These are phyloP conservation scores for Pachyuromys duprasi DNA, from an alignment of 2,797 vertebrate species.

Conservation along the genomic window DNA sequence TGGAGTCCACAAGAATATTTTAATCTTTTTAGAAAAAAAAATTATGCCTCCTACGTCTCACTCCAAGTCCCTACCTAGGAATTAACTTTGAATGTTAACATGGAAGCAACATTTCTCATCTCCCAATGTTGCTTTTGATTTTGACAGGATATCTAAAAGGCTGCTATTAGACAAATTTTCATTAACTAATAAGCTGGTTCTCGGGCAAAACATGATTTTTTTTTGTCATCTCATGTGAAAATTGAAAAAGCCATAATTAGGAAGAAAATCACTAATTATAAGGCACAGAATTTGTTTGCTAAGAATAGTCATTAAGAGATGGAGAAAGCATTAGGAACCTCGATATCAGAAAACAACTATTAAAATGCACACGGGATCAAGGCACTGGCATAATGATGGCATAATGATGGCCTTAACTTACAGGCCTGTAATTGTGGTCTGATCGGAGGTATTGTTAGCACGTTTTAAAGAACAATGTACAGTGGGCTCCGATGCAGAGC, in stretches of 20 bases:
- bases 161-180: slow-evolving; percentile 74
- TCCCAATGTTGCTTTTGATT: slow-evolving; percentile 62
- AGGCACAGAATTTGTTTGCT: slow-evolving; percentile 73
- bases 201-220: slow-evolving; percentile 79
- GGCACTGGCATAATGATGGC: slow-evolving; percentile 36
- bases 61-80: slow-evolving; percentile 55
- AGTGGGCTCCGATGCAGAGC: not conserved
- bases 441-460: slow-evolving; percentile 41
- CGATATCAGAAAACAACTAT: slow-evolving; percentile 72
- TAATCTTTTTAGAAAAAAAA: slow-evolving; percentile 57
- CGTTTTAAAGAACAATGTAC: slow-evolving; percentile 56
- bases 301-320: slow-evolving; percentile 69
- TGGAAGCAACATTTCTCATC: slow-evolving; percentile 73
- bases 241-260: slow-evolving; percentile 72
- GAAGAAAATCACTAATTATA: slow-evolving; percentile 78
- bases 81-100: slow-evolving; percentile 70
- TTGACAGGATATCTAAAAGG: slow-evolving; percentile 77
- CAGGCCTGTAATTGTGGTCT: slow-evolving; percentile 62
- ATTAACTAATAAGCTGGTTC: slow-evolving; percentile 78
- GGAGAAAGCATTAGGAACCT: slow-evolving; percentile 61
- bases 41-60: slow-evolving; percentile 52
- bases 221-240: slow-evolving; percentile 63
- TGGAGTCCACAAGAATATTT: slow-evolving; percentile 53
- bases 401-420: slow-evolving; percentile 65
- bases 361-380: slow-evolving; percentile 63